Conservation (phyloP, 2,888 invertebrate species). For the Dilophus febrilis region DNA sequence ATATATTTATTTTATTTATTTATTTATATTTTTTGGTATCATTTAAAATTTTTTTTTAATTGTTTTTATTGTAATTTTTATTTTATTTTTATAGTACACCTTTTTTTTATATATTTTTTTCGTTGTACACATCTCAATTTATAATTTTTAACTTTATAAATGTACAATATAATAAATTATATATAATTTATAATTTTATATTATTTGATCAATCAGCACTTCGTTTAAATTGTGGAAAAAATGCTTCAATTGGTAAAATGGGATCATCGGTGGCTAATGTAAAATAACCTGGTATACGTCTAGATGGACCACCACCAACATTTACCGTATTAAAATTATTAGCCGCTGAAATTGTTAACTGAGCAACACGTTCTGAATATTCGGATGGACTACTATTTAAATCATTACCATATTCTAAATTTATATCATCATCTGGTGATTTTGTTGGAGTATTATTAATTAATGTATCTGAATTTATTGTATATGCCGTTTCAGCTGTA, state of each 20-base stretch:
- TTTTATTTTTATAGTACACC: too few relatives aligned
- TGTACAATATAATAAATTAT: too few relatives aligned
- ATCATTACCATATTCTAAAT: slow-evolving; percentile 2
- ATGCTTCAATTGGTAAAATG: slow-evolving; percentile 62
- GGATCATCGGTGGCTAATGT: slow-evolving; percentile 65
- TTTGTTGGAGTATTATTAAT: slow-evolving; percentile 27
- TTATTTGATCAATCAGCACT: too few relatives aligned
- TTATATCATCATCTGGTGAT: slow-evolving; percentile 17
- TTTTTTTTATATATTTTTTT: too few relatives aligned
- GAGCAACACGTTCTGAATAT: slow-evolving; percentile 51
- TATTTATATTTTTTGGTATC: too few relatives aligned
- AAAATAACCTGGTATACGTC: slow-evolving; percentile 49
- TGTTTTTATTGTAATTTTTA: too few relatives aligned
- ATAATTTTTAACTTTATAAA: too few relatives aligned
- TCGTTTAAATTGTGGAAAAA: slow-evolving; percentile 50
- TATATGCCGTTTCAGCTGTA: neutral
- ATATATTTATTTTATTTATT: too few relatives aligned
- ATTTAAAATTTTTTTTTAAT: too few relatives aligned
- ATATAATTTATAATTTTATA: too few relatives aligned
- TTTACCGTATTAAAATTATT: slow-evolving; percentile 53
- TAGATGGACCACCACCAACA: slow-evolving; percentile 30
- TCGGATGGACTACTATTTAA: slow-evolving; percentile 30
- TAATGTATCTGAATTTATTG: slow-evolving; percentile 8
- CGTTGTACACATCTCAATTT: too few relatives aligned
- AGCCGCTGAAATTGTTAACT: slow-evolving; percentile 52